Percentiles rank a stretch among this genome's conserved stretches.
Conservation (phyloP, 1,140 invertebrate species). For the Drosophila arawakana region DNA sequence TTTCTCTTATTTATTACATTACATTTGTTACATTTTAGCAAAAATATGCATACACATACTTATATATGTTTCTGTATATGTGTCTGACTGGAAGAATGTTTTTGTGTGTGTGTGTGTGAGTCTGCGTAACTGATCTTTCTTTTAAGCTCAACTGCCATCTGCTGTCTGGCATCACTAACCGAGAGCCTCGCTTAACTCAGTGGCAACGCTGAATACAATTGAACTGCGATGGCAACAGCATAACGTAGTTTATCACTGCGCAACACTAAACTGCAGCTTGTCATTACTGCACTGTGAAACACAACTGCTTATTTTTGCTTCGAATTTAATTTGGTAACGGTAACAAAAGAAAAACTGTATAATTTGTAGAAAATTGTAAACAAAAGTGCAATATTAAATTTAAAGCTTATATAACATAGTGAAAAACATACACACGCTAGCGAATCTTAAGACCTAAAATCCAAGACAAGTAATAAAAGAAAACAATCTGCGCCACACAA, state of each 20-base stretch:
- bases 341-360: not conserved
- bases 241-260: not conserved
- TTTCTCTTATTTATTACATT: constrained; percentile 36
- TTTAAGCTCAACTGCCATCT: constrained; percentile 5
- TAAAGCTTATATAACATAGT: constrained; percentile 19
- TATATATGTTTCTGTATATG: not conserved
- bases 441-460: constrained; percentile 31
- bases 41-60: constrained; percentile 29
- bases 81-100: not conserved
- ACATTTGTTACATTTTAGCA: constrained; percentile 38
- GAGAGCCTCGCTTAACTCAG: not conserved
- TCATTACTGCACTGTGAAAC: not conserved
- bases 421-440: constrained; percentile 22
- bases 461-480: constrained; percentile 11
- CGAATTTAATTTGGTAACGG: not conserved
- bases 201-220: not conserved
- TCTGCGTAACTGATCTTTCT: not conserved
- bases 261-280: constrained; percentile 13
- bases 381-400: constrained; percentile 8
- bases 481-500: constrained; percentile 5
- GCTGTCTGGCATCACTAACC: constrained; percentile 7
- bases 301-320: not conserved
- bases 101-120: not conserved
- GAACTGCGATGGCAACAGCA: constrained; percentile 1
- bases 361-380: not conserved